Percentiles rank a stretch among this genome's conserved stretches.
phyloP scores from a whole-genome alignment of 1,140 invertebrate species.

The Aphaenogaster rudis region DNA sequence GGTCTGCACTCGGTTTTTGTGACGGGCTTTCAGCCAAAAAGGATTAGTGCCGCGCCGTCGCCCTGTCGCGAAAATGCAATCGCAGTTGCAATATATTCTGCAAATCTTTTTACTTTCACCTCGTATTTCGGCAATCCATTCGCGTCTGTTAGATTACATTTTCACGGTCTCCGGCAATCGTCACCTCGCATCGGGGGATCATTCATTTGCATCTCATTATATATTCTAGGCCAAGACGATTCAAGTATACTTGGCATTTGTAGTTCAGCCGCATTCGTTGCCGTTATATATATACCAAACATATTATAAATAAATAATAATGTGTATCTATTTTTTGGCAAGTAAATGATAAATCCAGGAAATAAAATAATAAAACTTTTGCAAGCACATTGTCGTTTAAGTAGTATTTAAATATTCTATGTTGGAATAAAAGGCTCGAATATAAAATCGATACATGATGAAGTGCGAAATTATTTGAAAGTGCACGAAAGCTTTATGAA shows the following conservation, averaged over 20 bases:
- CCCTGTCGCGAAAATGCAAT: slow-evolving; percentile 61
- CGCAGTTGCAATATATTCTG: slow-evolving; percentile 15
- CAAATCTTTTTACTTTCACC: slow-evolving; percentile 34
- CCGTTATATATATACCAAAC: not conserved
- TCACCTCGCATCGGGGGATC: not conserved
- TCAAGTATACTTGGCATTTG: not conserved
- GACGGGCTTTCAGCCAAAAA: slow-evolving; percentile 78
- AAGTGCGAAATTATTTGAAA: not conserved
- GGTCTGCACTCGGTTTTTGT: slow-evolving; percentile 19
- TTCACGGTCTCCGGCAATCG: not conserved
- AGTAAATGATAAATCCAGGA: not conserved
- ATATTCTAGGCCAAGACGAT: not conserved
- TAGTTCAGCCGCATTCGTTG: not conserved
- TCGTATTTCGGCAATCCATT: not conserved
- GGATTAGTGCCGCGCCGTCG: slow-evolving; percentile 78
- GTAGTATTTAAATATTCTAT: not conserved
- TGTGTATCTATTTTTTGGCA: not conserved
- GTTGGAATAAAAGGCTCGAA: not conserved
- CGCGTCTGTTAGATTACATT: slow-evolving; percentile 1
- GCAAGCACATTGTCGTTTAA: not conserved
- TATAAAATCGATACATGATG: not conserved
- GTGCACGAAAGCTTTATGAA: not conserved
- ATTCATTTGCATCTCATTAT: not conserved
- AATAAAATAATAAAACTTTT: slow-evolving; percentile 13
- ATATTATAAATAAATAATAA: not conserved